phyloP scores from a whole-genome alignment of 2,888 invertebrate species.

The Pherbina coryleti region DNA sequence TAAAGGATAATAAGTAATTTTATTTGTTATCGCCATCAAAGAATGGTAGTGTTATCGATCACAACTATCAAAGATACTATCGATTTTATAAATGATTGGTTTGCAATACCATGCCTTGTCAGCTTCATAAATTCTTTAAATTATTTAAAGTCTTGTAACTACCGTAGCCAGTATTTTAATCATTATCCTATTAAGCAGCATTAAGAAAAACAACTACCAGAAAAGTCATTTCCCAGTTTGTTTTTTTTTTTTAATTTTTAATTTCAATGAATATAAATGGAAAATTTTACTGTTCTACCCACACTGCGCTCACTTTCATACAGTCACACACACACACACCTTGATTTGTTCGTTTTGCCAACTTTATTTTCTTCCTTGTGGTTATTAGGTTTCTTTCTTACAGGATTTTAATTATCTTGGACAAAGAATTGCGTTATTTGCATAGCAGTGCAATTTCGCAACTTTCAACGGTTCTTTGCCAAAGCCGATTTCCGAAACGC shows the following conservation, averaged over 20 bases:
- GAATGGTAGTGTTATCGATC: no score
- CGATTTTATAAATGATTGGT: no score
- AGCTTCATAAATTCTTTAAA: background rate
- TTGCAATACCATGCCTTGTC: no score
- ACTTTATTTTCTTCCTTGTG: constrained; percentile 39
- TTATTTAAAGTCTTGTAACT: background rate
- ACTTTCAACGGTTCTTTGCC: background rate
- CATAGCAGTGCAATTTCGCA: constrained; percentile 38
- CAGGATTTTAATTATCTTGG: constrained; percentile 51
- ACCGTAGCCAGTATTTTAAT: no score
- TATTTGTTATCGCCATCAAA: no score
- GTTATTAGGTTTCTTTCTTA: constrained; percentile 47
- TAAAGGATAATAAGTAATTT: no score
- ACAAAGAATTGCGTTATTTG: constrained; percentile 38
- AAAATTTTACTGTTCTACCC: background rate
- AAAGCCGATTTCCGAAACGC: background rate
- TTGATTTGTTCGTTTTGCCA: constrained; percentile 23
- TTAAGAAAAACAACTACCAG: background rate
- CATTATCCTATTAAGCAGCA: no score
- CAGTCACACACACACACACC: no score
- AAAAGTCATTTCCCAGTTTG: constrained; percentile 3
- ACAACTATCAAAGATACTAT: no score
- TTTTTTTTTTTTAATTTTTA: constrained; percentile 39
- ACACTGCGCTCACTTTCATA: background rate
- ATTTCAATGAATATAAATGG: constrained; percentile 46